Evolutionary conservation across 2,888 invertebrate species (phyloP), one percentile per base, ranked within the genome.

Genomic region (Gisinianus flammeolus): DNA sequence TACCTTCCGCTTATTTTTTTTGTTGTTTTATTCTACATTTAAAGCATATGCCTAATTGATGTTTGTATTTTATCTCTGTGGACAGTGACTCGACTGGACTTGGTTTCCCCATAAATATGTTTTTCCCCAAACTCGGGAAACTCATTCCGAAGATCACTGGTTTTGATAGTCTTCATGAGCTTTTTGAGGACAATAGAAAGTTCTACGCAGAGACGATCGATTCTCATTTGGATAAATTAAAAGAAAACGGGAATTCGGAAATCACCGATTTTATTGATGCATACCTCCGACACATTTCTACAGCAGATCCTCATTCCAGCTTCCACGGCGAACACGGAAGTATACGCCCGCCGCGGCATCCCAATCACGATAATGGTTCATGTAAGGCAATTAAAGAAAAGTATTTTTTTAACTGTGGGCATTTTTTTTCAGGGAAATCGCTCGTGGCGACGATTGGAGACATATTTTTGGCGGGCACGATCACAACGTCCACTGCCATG

Each of bases 221-320:
- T 8, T 19, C 66, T 10, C 75, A 75, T 30, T 12, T 28, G 67
- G 26, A 75, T 10, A 66, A 16, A 19, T 19, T 66, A 0, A 66
- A 30, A 10, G 66, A 26, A 31, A 54, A 54, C n/a, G 75, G 44
- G n/a, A 52, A 35, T 8, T n/a, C n/a, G n/a, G n/a, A n/a, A n/a
- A 19, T 67, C 2, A 4, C 52, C 2, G 75, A 75, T 66, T 75
- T 75, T 52, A 64, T 75, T 75, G 66, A 75, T 19, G 67, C 75
- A 19, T 75, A 75, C n/a, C 75, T 75, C 16, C 6, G 35, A 24
- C 66, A 75, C 26, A 66, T 75, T 22, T 19, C 19, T 8, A 64
- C 62, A 22, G 22, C 28, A 22, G 64, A 67, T 66, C 64, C 62
- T 3, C 12, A 75, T 12, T 75, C 75, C 30, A 75, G 75, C 22